Conservation (phyloP, 2,113 vertebrate species). For the Strix uralensis region DNA sequence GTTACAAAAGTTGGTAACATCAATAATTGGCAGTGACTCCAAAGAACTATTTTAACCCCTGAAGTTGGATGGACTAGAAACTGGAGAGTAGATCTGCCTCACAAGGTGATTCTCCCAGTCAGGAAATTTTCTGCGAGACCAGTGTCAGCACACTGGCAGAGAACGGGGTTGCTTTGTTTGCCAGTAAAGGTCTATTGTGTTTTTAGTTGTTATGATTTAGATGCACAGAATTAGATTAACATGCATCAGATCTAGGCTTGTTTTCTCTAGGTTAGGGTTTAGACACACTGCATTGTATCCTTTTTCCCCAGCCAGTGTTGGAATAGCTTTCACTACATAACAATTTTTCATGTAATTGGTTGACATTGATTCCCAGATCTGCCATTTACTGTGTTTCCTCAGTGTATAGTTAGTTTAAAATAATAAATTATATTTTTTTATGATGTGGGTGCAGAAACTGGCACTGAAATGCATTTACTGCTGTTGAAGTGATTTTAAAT, state of each 20-base stretch:
- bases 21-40: background rate
- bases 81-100: background rate
- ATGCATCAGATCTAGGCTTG: background rate
- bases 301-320: background rate
- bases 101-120: background rate
- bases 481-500: background rate
- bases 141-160: background rate
- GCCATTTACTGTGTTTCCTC: background rate
- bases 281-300: background rate
- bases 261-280: background rate
- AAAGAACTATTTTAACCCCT: background rate
- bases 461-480: background rate
- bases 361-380: background rate
- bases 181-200: background rate
- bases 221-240: background rate
- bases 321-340: background rate
- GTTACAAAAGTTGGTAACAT: background rate
- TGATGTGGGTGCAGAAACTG: background rate
- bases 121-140: background rate
- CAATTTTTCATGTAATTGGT: background rate
- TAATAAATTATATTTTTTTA: background rate
- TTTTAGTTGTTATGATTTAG: background rate
- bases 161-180: background rate
- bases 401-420: background rate
- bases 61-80: background rate